A percentile compares a stretch with the other conserved stretches of the same genome.
phyloP scores from a whole-genome alignment of 2,113 vertebrate species.

The Nyctibius bracteatus region DNA sequence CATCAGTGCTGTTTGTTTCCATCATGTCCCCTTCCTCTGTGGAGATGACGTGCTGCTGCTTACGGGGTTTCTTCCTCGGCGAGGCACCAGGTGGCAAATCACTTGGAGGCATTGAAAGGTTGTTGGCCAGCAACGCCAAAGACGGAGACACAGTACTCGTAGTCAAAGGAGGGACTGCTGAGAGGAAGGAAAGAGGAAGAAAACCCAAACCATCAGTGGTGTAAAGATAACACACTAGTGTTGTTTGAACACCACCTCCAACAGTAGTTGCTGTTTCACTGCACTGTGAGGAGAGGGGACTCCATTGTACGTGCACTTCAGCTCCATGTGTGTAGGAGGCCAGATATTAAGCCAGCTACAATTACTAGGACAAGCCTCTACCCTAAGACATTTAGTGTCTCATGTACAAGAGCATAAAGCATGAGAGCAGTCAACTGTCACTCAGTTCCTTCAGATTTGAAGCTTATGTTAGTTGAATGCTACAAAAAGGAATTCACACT shows the following conservation, averaged over 20 bases:
- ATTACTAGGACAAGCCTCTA: not conserved
- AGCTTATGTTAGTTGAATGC: not conserved
- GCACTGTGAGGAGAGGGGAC: accelerated
- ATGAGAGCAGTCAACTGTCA: not conserved
- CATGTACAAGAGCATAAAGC: not conserved
- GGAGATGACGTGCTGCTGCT: constrained; percentile 97
- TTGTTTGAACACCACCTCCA: not conserved
- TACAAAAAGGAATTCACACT: not conserved
- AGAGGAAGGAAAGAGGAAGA: not conserved
- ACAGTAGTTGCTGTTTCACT: not conserved
- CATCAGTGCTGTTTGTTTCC: constrained; percentile 97
- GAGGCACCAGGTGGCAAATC: constrained; percentile 94
- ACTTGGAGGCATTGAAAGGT: constrained; percentile 78
- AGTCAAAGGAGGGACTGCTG: constrained; percentile 77
- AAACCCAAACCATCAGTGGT: not conserved
- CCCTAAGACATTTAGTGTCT: not conserved
- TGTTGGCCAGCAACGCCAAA: constrained; percentile 78
- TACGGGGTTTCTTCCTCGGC: constrained; percentile 95
- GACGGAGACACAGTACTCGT: constrained; percentile 77
- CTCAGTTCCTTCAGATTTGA: not conserved
- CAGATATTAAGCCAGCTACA: not conserved
- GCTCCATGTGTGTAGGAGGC: not conserved
- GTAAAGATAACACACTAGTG: not conserved
- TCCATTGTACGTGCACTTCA: not conserved
- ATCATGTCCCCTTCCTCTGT: constrained; percentile 98